Percentiles rank a stretch among this genome's conserved stretches.
These are phyloP conservation scores for Oreotrochilus melanogaster DNA, from an alignment of 2,113 vertebrate genomes.

Conservation along the genomic window DNA sequence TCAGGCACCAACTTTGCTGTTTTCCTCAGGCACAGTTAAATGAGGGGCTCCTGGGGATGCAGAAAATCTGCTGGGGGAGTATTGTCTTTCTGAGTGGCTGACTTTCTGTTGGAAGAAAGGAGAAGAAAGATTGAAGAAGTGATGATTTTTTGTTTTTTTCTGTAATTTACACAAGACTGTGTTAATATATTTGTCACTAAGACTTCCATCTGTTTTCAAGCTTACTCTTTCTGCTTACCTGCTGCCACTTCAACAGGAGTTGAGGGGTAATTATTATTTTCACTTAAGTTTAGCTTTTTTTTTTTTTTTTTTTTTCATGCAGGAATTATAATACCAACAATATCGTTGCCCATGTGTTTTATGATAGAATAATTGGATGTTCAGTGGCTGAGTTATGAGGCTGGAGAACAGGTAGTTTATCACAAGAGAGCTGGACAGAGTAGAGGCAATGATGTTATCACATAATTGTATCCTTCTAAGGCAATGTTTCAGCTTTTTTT, in stretches of 20 bases:
- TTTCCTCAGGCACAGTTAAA: background rate
- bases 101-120: background rate
- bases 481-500: background rate
- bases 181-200: background rate
- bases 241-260: background rate
- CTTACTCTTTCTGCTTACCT: background rate
- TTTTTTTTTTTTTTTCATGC: background rate
- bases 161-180: background rate
- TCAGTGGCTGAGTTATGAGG: background rate
- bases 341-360: background rate
- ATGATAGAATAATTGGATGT: background rate
- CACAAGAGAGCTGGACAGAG: background rate
- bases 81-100: background rate
- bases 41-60: background rate
- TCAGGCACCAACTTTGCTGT: background rate
- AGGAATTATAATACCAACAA: background rate
- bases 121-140: background rate
- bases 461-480: constrained; percentile 6
- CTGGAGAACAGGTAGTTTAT: background rate
- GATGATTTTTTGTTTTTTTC: background rate
- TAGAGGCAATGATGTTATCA: background rate
- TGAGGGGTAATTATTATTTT: background rate
- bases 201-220: background rate
- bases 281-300: background rate
- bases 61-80: background rate